These are phyloP conservation scores for Indicator maculatus DNA, from an alignment of 2,113 vertebrate genomes.

Conservation along the genomic window DNA sequence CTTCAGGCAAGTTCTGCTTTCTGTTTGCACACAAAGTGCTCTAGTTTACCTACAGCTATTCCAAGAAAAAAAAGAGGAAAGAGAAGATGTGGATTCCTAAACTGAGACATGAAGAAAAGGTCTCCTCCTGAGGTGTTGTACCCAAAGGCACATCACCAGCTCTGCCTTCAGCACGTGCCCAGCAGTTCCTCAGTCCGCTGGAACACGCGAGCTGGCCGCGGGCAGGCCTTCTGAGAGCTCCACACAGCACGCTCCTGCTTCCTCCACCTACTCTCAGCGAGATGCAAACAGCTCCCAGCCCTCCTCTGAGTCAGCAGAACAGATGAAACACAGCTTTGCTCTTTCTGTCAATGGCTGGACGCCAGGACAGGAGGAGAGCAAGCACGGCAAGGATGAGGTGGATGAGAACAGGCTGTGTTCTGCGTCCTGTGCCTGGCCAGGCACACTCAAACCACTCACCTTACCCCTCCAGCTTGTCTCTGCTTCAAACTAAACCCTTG, in stretches of 20 bases:
- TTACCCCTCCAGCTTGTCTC: background rate
- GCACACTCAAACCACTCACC: background rate
- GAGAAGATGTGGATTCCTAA: background rate
- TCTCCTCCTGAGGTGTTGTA: background rate
- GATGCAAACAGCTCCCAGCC: conserved; percentile 32
- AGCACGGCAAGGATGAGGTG: conserved; percentile 1
- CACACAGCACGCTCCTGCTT: conserved; percentile 29
- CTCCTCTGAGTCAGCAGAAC: conserved; percentile 49
- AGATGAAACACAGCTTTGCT: conserved; percentile 61
- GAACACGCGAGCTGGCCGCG: conserved; percentile 30
- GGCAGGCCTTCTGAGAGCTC: conserved; percentile 24
- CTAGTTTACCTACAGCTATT: background rate
- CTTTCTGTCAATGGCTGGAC: conserved; percentile 32
- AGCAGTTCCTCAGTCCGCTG: conserved; percentile 31
- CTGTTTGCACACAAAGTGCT: background rate
- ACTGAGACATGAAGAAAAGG: conserved; percentile 15
- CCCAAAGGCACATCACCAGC: conserved; percentile 4
- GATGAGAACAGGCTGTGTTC: background rate
- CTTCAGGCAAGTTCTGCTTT: background rate
- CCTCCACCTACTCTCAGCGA: conserved; percentile 45
- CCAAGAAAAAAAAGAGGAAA: background rate
- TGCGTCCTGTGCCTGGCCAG: background rate
- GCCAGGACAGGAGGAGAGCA: conserved; percentile 54
- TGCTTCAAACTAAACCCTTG: background rate
- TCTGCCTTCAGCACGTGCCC: background rate